phyloP scores from a whole-genome alignment of 2,113 vertebrate species.

The Spilogale gracilis region DNA sequence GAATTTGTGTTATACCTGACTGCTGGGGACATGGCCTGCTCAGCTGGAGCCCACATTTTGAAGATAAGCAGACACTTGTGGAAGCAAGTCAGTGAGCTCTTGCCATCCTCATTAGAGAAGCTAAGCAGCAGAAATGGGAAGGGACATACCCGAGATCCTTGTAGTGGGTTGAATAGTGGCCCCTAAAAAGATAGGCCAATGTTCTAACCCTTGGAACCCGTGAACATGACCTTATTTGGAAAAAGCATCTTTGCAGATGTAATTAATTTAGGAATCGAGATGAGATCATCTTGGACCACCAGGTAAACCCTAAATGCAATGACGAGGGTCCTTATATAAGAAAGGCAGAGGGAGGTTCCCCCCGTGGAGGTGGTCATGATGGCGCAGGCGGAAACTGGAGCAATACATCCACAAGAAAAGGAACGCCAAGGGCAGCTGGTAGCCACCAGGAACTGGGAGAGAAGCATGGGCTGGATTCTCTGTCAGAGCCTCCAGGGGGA shows the following conservation, averaged over 20 bases:
- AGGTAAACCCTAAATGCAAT: background rate
- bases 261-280: background rate
- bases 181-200: background rate
- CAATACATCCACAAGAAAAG: background rate
- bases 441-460: background rate
- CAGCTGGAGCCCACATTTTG: background rate
- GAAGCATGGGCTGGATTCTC: background rate
- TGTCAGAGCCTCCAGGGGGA: background rate
- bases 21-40: background rate
- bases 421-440: fast-evolving
- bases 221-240: background rate
- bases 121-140: background rate
- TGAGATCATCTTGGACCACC: background rate
- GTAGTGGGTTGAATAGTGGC: background rate
- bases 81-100: background rate
- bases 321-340: background rate
- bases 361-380: background rate
- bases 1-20: background rate
- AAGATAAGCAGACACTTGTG: background rate
- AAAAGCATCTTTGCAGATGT: background rate
- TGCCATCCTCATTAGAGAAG: background rate
- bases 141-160: background rate
- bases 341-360: background rate
- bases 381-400: background rate
- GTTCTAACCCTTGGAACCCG: background rate